Percentiles rank a stretch among this genome's conserved stretches.
Evolutionary conservation across 2,888 invertebrate species (phyloP).

Genomic region (Acronicta aceris): DNA sequence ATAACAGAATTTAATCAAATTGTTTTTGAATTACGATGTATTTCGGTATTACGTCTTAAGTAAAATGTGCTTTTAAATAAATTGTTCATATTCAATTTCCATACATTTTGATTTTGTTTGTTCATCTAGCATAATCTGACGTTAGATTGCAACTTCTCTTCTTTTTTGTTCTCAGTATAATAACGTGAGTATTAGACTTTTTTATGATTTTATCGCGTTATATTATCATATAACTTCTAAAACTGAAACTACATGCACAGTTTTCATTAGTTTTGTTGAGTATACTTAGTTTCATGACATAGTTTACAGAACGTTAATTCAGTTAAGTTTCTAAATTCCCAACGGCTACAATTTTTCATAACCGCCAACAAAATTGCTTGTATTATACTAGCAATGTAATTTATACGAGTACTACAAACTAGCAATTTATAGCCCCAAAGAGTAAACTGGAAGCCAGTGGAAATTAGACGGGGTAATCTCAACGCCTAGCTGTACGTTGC

Average conservation of each 20-base stretch:
- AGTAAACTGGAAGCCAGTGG: constrained; percentile 65
- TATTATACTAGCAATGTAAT: constrained; percentile 48
- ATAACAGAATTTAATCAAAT: too few species aligned
- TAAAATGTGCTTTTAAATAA: too few species aligned
- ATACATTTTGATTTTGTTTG: too few species aligned
- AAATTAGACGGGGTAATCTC: constrained; percentile 70
- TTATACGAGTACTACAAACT: constrained; percentile 57
- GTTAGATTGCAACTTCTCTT: too few species aligned
- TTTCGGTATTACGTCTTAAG: too few species aligned
- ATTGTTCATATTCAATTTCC: too few species aligned
- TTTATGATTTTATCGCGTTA: too few species aligned
- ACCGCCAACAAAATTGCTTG: constrained; percentile 47
- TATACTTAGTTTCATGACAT: not conserved
- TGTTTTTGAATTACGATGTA: too few species aligned
- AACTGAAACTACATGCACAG: not conserved
- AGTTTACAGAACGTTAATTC: constrained; percentile 16
- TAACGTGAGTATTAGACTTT: too few species aligned
- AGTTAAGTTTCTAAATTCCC: constrained; percentile 27
- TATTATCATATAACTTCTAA: too few species aligned
- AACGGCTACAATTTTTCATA: constrained; percentile 49
- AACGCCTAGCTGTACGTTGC: constrained; percentile 52
- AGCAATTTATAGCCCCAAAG: constrained; percentile 69
- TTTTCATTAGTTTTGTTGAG: not conserved
- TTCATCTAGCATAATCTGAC: too few species aligned
- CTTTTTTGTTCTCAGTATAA: too few species aligned